These are phyloP conservation scores for Simalia tracyae DNA, from an alignment of 2,797 vertebrate species.

Conservation along the genomic window DNA sequence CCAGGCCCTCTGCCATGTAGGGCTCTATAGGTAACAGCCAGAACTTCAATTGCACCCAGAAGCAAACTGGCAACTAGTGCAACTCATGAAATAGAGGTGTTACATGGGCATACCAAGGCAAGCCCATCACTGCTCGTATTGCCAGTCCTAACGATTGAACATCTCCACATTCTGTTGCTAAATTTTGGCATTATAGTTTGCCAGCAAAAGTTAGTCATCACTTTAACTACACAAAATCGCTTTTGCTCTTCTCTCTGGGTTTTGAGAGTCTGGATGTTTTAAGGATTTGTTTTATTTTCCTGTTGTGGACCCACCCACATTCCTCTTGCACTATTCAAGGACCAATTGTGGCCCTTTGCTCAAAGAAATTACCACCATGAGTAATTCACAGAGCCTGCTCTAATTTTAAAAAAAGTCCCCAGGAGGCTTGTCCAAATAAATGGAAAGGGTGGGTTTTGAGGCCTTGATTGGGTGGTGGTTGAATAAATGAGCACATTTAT, in stretches of 20 bases:
- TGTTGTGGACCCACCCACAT: neutral
- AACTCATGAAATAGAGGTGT: neutral
- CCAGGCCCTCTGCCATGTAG: neutral
- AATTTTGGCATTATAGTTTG: neutral
- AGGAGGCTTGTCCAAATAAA: neutral
- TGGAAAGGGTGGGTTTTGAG: neutral
- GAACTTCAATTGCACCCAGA: neutral
- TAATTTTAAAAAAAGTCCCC: neutral
- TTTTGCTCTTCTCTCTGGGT: neutral
- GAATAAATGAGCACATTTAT: neutral
- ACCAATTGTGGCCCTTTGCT: neutral
- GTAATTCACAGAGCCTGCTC: no score
- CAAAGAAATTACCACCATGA: neutral
- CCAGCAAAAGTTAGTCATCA: neutral
- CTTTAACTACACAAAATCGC: neutral
- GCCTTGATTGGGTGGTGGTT: no score
- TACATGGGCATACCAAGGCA: neutral
- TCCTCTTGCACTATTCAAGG: neutral
- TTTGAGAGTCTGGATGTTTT: neutral
- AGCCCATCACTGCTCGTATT: neutral
- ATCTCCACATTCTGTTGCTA: neutral
- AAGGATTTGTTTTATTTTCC: neutral
- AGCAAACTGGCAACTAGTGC: neutral
- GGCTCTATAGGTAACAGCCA: neutral
- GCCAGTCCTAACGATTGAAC: neutral